phyloP scores from a whole-genome alignment of 2,888 invertebrate species.

The Rhamnusium bicolor region DNA sequence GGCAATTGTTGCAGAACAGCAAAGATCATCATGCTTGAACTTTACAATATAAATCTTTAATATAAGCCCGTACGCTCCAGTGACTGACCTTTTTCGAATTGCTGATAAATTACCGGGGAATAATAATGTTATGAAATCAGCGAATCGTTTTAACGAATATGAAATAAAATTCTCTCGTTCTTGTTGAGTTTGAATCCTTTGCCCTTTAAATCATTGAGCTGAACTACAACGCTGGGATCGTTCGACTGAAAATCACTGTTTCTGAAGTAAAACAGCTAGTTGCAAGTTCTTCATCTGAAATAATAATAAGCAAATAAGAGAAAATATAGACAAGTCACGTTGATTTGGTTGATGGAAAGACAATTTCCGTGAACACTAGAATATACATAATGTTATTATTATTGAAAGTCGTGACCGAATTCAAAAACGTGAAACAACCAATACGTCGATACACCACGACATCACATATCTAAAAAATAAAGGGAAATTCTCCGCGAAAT shows the following conservation, averaged over 20 bases:
- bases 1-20: slow-evolving; percentile 17
- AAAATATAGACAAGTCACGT: slow-evolving; percentile 7
- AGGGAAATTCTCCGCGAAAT: too few species aligned
- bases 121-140: slow-evolving; percentile 29
- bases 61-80: slow-evolving; percentile 31
- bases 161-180: slow-evolving; percentile 11
- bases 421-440: not conserved
- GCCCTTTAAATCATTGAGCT: slow-evolving; percentile 19
- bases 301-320: not conserved
- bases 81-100: slow-evolving; percentile 35
- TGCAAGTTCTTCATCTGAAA: not conserved
- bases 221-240: not conserved
- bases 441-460: too few species aligned
- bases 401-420: not conserved
- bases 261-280: not conserved
- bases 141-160: slow-evolving; percentile 19
- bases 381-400: not conserved
- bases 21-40: slow-evolving; percentile 17
- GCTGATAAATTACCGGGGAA: slow-evolving; percentile 34
- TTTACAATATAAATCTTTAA: slow-evolving; percentile 27
- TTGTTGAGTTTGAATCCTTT: slow-evolving; percentile 1
- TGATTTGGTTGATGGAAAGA: slow-evolving; percentile 6
- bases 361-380: not conserved
- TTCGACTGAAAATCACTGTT: not conserved
- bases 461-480: too few species aligned